These are phyloP conservation scores for Nephrotoma flavescens DNA, from an alignment of 2,888 invertebrate species.

Conservation along the genomic window DNA sequence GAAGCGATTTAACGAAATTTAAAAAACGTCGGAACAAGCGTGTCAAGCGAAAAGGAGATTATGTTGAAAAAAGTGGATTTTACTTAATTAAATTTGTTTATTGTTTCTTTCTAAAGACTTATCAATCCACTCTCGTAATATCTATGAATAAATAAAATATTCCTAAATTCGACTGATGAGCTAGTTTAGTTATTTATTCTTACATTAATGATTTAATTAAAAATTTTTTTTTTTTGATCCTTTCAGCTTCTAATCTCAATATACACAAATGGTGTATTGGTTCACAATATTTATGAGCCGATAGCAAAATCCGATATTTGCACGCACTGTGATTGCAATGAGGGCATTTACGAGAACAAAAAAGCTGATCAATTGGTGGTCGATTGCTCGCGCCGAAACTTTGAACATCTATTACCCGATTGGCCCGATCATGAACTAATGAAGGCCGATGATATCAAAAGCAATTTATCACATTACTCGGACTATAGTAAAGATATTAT, in stretches of 20 bases:
- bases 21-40: too few species aligned
- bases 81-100: too few species aligned
- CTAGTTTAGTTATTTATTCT: too few species aligned
- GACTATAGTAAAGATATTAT: constrained; percentile 20
- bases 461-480: background rate
- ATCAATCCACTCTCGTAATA: too few species aligned
- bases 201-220: too few species aligned
- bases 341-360: constrained; percentile 13
- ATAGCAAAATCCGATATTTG: background rate
- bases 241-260: background rate
- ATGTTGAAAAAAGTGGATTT: too few species aligned
- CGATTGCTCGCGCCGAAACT: constrained; percentile 23
- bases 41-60: too few species aligned
- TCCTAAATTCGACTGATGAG: too few species aligned
- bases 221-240: background rate
- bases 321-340: background rate
- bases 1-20: too few species aligned
- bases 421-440: constrained; percentile 22
- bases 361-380: constrained; percentile 19
- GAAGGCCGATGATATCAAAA: background rate
- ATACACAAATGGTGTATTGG: background rate
- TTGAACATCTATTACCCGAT: constrained; percentile 26
- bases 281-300: background rate
- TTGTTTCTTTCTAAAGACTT: too few species aligned
- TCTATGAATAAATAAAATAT: too few species aligned